Conservation (phyloP, 2,113 vertebrate genomes). For the Amphilophus citrinellus region DNA sequence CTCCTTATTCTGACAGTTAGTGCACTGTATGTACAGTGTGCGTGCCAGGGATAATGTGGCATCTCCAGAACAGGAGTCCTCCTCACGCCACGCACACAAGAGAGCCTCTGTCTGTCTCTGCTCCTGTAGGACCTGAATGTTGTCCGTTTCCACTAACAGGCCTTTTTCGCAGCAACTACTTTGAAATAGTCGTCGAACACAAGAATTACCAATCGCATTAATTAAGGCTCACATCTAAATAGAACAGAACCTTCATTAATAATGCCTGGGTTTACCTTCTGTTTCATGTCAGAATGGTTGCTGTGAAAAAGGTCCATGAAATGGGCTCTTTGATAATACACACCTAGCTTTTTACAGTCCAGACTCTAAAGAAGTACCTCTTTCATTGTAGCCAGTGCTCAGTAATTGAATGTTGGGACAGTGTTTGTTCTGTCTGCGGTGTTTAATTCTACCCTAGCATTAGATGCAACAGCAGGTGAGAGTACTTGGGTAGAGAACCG, state of each 20-base stretch:
- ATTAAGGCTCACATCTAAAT: neutral
- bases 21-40: neutral
- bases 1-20: constrained; percentile 3
- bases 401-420: neutral
- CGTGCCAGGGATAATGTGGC: constrained; percentile 42
- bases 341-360: neutral
- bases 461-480: constrained; percentile 39
- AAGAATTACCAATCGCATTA: neutral
- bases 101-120: constrained; percentile 11
- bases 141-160: constrained; percentile 1
- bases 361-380: neutral
- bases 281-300: neutral
- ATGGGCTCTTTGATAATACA: neutral
- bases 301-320: neutral
- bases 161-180: neutral
- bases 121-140: neutral
- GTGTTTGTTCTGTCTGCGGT: neutral
- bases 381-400: neutral
- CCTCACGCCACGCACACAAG: constrained; percentile 33
- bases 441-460: neutral
- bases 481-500: constrained; percentile 21
- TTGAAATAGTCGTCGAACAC: neutral
- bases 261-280: neutral
- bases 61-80: constrained; percentile 34
- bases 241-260: neutral